Evolutionary conservation across 2,888 invertebrate species (phyloP).

Genomic region (Scaeva pyrastri): DNA sequence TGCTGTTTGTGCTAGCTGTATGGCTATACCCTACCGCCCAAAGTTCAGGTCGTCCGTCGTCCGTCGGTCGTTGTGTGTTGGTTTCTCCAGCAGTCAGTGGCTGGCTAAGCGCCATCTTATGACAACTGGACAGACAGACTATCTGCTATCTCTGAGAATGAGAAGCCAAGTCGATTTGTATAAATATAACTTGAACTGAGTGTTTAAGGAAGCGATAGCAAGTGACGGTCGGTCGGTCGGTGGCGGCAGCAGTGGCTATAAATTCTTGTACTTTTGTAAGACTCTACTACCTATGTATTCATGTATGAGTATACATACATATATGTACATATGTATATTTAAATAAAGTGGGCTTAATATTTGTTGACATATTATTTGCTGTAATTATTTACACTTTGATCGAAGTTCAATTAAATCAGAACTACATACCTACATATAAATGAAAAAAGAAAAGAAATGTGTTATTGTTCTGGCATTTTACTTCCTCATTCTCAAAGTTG

Average conservation of each 20-base stretch:
- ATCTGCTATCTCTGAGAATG: slow-evolving; percentile 53
- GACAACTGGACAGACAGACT: slow-evolving; percentile 65
- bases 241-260: slow-evolving; percentile 49
- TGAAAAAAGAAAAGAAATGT: slow-evolving; percentile 61
- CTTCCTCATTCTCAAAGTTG: slow-evolving; percentile 69
- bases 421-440: slow-evolving; percentile 28
- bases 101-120: slow-evolving; percentile 71
- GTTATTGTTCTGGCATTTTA: slow-evolving; percentile 69
- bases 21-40: slow-evolving; percentile 53
- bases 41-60: slow-evolving; percentile 39
- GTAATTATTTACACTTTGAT: slow-evolving; percentile 73
- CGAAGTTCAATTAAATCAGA: slow-evolving; percentile 74
- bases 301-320: not conserved
- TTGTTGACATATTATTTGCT: slow-evolving; percentile 71
- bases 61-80: slow-evolving; percentile 61
- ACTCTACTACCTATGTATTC: slow-evolving; percentile 43
- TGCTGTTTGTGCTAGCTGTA: slow-evolving; percentile 23
- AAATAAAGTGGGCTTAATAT: slow-evolving; percentile 47
- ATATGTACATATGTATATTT: slow-evolving; percentile 4
- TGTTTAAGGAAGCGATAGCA: slow-evolving; percentile 75
- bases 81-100: slow-evolving; percentile 36
- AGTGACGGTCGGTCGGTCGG: slow-evolving; percentile 42
- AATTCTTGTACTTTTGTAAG: slow-evolving; percentile 72
- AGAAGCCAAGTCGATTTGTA: slow-evolving; percentile 54
- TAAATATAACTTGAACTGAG: slow-evolving; percentile 60